These are phyloP conservation scores for Lophius piscatorius DNA, from an alignment of 2,113 vertebrate genomes.

Conservation along the genomic window DNA sequence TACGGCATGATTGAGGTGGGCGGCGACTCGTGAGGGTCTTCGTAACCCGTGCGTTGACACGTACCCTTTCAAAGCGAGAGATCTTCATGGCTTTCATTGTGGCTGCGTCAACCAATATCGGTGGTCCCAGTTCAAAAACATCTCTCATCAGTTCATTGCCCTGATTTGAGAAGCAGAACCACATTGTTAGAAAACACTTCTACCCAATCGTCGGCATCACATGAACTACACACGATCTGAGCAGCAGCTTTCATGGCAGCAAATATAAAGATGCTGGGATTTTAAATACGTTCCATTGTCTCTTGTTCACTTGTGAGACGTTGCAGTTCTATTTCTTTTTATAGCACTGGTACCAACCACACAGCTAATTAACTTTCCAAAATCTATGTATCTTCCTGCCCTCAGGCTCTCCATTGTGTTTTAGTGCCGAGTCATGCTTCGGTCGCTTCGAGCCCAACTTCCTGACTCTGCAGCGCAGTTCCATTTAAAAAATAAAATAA, in stretches of 20 bases:
- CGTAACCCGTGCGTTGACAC: not conserved
- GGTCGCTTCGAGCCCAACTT: not conserved
- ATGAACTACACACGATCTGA: no score
- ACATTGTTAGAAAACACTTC: not conserved
- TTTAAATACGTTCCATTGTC: slow-evolving; percentile 11
- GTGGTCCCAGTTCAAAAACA: slow-evolving; percentile 96
- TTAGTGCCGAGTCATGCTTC: not conserved
- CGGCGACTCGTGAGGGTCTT: no score
- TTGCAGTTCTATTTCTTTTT: slow-evolving; percentile 2
- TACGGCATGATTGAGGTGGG: no score
- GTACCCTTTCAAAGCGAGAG: slow-evolving; percentile 93
- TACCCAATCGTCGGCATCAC: no score
- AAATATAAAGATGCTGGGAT: no score
- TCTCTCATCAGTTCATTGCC: slow-evolving; percentile 96
- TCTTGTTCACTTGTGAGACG: slow-evolving; percentile 9
- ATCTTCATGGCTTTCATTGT: slow-evolving; percentile 95
- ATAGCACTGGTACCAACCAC: not conserved
- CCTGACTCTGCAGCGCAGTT: not conserved
- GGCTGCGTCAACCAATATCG: slow-evolving; percentile 90
- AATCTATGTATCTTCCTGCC: slow-evolving; percentile 8
- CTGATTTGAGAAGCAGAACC: slow-evolving; percentile 65
- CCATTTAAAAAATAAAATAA: not conserved
- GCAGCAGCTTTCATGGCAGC: no score
- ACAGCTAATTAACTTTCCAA: no score
- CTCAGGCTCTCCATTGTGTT: not conserved